These are phyloP conservation scores for Drosophila micromelanica DNA, from an alignment of 1,140 invertebrate genomes.

Conservation along the genomic window DNA sequence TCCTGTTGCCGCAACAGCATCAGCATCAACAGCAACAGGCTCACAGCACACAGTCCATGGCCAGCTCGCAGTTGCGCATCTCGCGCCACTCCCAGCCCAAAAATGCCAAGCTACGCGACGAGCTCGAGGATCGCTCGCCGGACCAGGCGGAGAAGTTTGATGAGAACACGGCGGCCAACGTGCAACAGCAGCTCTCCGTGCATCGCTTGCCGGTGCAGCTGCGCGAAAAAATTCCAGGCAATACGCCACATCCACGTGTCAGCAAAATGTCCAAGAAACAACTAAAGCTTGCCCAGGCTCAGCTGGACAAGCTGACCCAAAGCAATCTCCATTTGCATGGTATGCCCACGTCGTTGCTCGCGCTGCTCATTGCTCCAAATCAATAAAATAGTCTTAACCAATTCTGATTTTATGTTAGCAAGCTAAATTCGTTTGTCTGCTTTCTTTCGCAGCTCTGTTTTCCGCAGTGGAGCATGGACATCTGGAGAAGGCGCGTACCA, in stretches of 20 bases:
- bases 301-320: constrained; percentile 90
- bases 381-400: background rate
- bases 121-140: constrained; percentile 39
- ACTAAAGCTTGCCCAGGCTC: constrained; percentile 87
- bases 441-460: constrained; percentile 91
- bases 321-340: constrained; percentile 95
- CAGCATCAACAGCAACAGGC: constrained; percentile 30
- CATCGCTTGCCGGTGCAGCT: constrained; percentile 65
- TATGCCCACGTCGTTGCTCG: constrained; percentile 84
- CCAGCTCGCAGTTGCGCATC: constrained; percentile 55
- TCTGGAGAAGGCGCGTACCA: constrained; percentile 94
- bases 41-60: background rate
- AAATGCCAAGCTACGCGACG: constrained; percentile 63
- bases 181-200: constrained; percentile 61
- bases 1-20: constrained; percentile 71
- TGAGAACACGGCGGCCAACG: constrained; percentile 55
- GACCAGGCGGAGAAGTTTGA: constrained; percentile 35
- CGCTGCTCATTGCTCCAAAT: constrained; percentile 14
- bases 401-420: background rate
- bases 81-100: constrained; percentile 73
- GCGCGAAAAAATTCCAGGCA: constrained; percentile 68
- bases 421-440: background rate
- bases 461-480: constrained; percentile 96
- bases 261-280: constrained; percentile 86
- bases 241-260: constrained; percentile 85